Evolutionary conservation across 2,888 invertebrate species (phyloP), one percentile per base, ranked within the genome.

Genomic region (Endotricha flammealis): DNA sequence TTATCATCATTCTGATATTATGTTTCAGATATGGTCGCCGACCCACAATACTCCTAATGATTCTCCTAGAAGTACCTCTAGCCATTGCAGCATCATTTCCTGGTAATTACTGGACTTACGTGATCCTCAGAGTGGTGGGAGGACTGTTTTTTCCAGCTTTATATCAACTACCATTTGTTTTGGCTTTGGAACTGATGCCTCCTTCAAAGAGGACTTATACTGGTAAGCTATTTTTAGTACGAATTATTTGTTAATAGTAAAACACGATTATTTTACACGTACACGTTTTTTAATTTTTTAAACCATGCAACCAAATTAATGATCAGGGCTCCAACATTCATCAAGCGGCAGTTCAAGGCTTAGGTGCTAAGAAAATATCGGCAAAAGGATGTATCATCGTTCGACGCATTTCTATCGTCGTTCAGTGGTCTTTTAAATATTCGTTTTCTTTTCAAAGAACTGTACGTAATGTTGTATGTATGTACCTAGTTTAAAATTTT

Each of bases 121-220:
- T 88, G 4, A 83, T 81, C 0, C 59, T 91, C 29, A 81, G 91
- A 44, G 86, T 90, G 3, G 69, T 89, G 29, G 89, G 90, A 29
- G 92, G 92, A 2, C 70, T 91, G 29, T 90, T 91, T 64, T 92
- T 91, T 53, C 91, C 91, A 7, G 91, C 91, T 0, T 65, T 91
- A 41, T 91, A 90, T 56, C 91, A 91, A 61, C 87, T 90, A 54
- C 91, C 91, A 0, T 91, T 91, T 44, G 90, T 91, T 44, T 66
- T 91, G 42, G 90, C 91, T 1, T 66, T 91, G 47, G 91, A 91
- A 50, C 58, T 91, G 42, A 91, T 91, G 90, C 91, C 91, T 0
- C 90, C 91, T 1, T 76, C 80, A 5, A 87, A 87, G 31, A 77
- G 91, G 41, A 90, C 90, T 20, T 88, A 90, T 58, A 88, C 90